Evolutionary conservation across 1,140 invertebrate species (phyloP).

Genomic region (Lamellibrachia luymesi): DNA sequence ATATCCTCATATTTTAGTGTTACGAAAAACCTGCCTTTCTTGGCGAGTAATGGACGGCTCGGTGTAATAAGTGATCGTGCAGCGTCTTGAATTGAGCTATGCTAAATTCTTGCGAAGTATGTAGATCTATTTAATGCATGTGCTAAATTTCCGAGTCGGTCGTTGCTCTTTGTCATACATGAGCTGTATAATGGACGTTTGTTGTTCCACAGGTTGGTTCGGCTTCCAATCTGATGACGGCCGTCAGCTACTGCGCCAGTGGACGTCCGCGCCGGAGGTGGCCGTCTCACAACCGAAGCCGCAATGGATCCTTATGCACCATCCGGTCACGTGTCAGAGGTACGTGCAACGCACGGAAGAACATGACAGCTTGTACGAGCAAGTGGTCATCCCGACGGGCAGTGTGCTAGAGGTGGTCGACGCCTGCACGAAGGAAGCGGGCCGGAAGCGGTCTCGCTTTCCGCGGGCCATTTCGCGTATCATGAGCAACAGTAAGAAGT

Average conservation of each 20-base stretch:
- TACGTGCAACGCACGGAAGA: background rate
- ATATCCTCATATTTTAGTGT: background rate
- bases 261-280: background rate
- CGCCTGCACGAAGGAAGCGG: background rate
- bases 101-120: background rate
- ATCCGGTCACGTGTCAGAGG: background rate
- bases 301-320: background rate
- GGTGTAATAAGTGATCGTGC: background rate
- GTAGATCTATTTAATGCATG: background rate
- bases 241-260: background rate
- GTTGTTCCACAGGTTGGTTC: background rate
- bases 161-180: background rate
- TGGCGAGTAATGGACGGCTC: background rate
- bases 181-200: background rate
- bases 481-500: background rate
- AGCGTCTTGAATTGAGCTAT: background rate
- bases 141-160: background rate
- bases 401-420: background rate
- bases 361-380: background rate
- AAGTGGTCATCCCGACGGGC: background rate
- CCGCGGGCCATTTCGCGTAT: background rate
- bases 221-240: background rate
- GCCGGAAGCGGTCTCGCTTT: background rate
- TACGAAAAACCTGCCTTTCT: background rate
- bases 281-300: background rate